Conservation (phyloP, 2,888 invertebrate genomes). For the Myopa testacea region DNA sequence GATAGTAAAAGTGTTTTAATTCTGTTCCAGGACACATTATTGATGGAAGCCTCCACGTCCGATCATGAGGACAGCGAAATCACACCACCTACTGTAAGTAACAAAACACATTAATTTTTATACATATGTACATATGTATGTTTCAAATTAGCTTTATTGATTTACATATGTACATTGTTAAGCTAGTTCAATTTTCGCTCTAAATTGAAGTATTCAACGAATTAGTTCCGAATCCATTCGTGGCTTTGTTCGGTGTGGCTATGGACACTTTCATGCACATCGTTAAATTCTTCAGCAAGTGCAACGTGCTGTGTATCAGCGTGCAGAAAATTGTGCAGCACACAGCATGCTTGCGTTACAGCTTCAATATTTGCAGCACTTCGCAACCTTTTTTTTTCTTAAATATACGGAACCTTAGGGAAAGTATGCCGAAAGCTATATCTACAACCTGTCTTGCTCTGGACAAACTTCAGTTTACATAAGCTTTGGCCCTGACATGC, state of each 20-base stretch:
- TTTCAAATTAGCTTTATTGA: neutral
- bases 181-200: slow-evolving; percentile 11
- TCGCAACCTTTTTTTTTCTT: slow-evolving; percentile 1
- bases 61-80: neutral
- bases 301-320: neutral
- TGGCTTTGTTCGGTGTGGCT: neutral
- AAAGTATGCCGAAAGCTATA: slow-evolving; percentile 12
- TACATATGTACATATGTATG: too few relatives aligned
- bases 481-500: neutral
- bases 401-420: slow-evolving; percentile 12
- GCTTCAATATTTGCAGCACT: slow-evolving; percentile 7
- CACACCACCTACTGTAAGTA: neutral
- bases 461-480: slow-evolving; percentile 17
- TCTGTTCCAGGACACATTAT: neutral
- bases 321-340: slow-evolving; percentile 24
- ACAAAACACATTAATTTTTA: neutral
- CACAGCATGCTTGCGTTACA: neutral
- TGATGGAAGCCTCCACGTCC: neutral
- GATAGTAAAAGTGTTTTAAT: neutral
- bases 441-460: slow-evolving; percentile 18
- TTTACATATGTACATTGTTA: neutral
- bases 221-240: neutral
- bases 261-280: neutral
- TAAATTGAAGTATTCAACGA: slow-evolving; percentile 1
- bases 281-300: neutral